Conservation (phyloP, 92 coral and sea anemone genomes). For the Siderastrea radians region DNA sequence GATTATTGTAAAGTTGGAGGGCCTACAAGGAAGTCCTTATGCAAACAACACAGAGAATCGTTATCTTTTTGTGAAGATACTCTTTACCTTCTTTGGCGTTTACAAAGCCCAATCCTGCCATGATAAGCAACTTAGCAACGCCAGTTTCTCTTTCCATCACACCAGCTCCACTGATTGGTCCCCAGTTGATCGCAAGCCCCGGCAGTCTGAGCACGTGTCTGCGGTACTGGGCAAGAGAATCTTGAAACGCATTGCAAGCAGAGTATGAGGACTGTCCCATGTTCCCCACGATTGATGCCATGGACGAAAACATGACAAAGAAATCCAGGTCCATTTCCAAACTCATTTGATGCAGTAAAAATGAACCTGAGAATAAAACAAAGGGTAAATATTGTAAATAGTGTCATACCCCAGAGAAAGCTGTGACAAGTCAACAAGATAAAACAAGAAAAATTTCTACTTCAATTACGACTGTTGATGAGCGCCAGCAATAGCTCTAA, state of each 20-base stretch:
- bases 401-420: too few relatives aligned
- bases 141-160: slow-evolving; percentile 63
- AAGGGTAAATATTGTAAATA: not conserved
- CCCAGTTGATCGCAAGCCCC: slow-evolving; percentile 87
- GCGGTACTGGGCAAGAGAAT: slow-evolving; percentile 77
- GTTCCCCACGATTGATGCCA: slow-evolving; percentile 80
- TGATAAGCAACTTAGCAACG: slow-evolving; percentile 50
- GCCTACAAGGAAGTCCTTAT: too few relatives aligned
- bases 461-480: too few relatives aligned
- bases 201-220: slow-evolving; percentile 81
- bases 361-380: slow-evolving; percentile 62
- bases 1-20: too few relatives aligned
- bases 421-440: too few relatives aligned
- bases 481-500: too few relatives aligned
- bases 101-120: slow-evolving; percentile 70
- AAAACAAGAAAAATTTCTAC: too few relatives aligned
- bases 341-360: slow-evolving; percentile 83
- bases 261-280: slow-evolving; percentile 81
- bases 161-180: slow-evolving; percentile 91
- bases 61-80: not conserved
- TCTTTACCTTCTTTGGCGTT: slow-evolving; percentile 37
- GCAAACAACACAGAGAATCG: not conserved
- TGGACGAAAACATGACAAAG: slow-evolving; percentile 89
- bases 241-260: slow-evolving; percentile 85
- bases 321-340: slow-evolving; percentile 85